Base-by-base conservation (phyloP, 2,797 vertebrate species). In the Cyclura pinguis region DNA sequence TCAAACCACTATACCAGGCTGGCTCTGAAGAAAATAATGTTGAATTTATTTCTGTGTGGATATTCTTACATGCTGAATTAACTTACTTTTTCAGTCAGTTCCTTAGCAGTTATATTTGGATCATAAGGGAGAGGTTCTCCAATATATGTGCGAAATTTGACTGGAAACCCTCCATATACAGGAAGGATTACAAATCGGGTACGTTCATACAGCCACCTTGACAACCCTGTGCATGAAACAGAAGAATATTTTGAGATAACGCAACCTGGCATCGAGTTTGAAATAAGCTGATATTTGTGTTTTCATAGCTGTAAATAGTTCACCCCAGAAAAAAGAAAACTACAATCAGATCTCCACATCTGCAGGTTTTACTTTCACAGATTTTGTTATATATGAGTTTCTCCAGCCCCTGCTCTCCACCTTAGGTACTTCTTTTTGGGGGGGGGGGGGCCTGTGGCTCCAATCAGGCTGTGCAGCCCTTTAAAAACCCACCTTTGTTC, bases 41-140 rank as follows among this genome's bases (percentile, higher is more conserved):
- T 47, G 42, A 47, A 47, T 47, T 47, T 47, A 47, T 47, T 47
- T 47, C 42, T 47, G 42, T 47, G 42, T 47, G 42, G 42, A 47
- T 47, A 47, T 47, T 47, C 42, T 47, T 4, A 47, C 38, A 50
- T 47, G 73, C 29, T 7, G 8, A 16, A n/a, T 55, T 64, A 72
- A 22, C 95, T 94, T 93, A 98, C 98, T 94, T 97, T 98, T 78
- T 97, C 97, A 85, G 98, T 97, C 80, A 98, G 93, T 59, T 98
- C 97, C 14, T 95, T 88, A 74, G 97, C 97, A 5, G 88, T 97
- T 6, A 97, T 4, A 90, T 97, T 64, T 67, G 98, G 97, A 88
- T 98, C 98, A 24, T 98, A 98, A 0, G 97, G 97, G 93, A 98
- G 98, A 7, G 98, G 62, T 93, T 98, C 98, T n/a, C 98, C 98